Base-by-base conservation (phyloP, 2,113 vertebrate genomes). In the Galemys pyrenaicus region DNA sequence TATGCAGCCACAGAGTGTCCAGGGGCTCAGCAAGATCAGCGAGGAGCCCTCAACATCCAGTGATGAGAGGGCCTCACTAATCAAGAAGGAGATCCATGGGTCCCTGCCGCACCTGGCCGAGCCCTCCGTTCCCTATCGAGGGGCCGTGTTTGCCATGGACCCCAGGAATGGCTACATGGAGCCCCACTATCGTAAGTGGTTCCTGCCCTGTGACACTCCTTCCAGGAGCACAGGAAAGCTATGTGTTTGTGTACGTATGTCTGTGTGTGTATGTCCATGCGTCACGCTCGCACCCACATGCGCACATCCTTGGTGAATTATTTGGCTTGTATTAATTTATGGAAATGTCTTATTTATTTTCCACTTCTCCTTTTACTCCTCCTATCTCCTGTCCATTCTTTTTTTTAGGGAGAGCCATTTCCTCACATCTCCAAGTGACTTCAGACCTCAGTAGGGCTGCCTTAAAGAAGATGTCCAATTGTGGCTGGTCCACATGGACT, bases 1-100 rank as follows among this genome's bases (percentile, higher is more conserved):
- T 94, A 99, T 99, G 98, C 99, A 99, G 98, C 98, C 98, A 56
- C 98, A 98, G 92, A 98, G 98, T 78, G 98, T 98, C 49, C 98
- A 97, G 95, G 98, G 98, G 9, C 98, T 99, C 88, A 89, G 98
- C 97, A 99, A 98, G 98, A 98, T 99, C 96, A 99, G 97, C 58
- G 99, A 99, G 97, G 99, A 99, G 97, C 99, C 99, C 81, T 99
- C 99, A 83, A 99, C 99, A 15, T 99, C 99, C 79, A 99, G 99
- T 0, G 99, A 99, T 51, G 99, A 99, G 92, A 99, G 99, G 93
- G 98, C 99, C 97, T 99, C 99, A 56, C 95, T 99, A 98, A 99
- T 99, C 97, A 99, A 99, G 98, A 99, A 99, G 98, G 99, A 99
- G 98, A 98, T 99, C 94, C 99, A 99, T 96, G 98, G 99, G 94